Evolutionary conservation across 2,113 vertebrate species (phyloP).

Genomic region (Tauraco erythrolophus): DNA sequence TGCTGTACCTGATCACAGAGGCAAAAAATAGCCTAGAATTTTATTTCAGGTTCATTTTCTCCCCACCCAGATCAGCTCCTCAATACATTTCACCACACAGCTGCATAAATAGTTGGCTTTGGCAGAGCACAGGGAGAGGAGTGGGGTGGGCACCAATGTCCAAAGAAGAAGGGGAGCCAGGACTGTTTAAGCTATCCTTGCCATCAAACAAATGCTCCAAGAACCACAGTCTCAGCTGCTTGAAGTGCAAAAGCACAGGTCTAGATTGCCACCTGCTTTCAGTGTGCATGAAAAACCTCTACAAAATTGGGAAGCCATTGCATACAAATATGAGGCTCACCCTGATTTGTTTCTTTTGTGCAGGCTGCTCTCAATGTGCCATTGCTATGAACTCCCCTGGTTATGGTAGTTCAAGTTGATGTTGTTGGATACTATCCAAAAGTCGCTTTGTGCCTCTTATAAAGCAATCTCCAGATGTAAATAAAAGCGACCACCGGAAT

Average conservation of each 20-base stretch:
- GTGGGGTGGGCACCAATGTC: not conserved
- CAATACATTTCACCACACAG: not conserved
- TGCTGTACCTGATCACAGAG: not conserved
- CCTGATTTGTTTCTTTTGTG: not conserved
- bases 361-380: not conserved
- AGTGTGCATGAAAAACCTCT: not conserved
- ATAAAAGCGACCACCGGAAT: not conserved
- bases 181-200: not conserved
- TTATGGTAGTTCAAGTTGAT: not conserved
- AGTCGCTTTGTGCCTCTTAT: not conserved
- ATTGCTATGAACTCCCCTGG: not conserved
- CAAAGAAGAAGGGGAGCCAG: not conserved
- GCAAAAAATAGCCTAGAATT: not conserved
- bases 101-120: constrained; percentile 47
- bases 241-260: not conserved
- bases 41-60: not conserved
- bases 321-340: not conserved
- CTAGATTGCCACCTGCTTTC: not conserved
- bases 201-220: not conserved
- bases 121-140: not conserved
- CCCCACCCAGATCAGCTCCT: not conserved
- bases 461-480: not conserved
- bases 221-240: not conserved
- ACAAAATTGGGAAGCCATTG: not conserved
- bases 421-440: not conserved